phyloP scores from a whole-genome alignment of 1,140 invertebrate species.

The Rhagoletis zephyria region DNA sequence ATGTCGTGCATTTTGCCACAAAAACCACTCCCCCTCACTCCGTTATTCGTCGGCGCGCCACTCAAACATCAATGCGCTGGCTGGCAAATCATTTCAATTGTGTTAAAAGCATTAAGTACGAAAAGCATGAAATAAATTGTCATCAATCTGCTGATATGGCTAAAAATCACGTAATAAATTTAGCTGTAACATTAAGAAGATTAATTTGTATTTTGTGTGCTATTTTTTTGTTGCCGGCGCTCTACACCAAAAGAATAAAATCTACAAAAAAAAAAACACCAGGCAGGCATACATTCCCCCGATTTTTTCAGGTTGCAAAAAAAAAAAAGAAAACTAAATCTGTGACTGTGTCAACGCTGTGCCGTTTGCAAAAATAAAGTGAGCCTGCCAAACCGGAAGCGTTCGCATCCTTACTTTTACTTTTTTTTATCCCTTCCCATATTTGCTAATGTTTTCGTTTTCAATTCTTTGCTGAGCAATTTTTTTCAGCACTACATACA shows the following conservation, averaged over 20 bases:
- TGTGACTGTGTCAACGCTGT: constrained; percentile 43
- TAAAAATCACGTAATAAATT: constrained; percentile 53
- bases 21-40: not conserved
- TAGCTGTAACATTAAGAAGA: constrained; percentile 67
- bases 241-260: too few relatives aligned
- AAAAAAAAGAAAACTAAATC: not conserved
- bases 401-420: not conserved
- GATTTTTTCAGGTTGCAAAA: not conserved
- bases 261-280: not conserved
- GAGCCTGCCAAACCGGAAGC: constrained; percentile 36
- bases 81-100: constrained; percentile 50
- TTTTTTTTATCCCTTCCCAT: not conserved
- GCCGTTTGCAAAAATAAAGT: constrained; percentile 15
- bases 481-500: not conserved
- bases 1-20: constrained; percentile 38
- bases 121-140: constrained; percentile 46
- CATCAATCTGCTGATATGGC: constrained; percentile 50
- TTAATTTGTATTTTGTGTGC: constrained; percentile 64
- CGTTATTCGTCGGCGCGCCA: not conserved
- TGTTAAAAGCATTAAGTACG: constrained; percentile 6
- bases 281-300: not conserved
- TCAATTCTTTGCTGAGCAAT: not conserved
- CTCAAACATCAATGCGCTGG: not conserved
- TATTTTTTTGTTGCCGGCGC: not conserved
- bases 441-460: constrained; percentile 19